Percentiles rank a stretch among this genome's conserved stretches.
Conservation (phyloP, 1,140 invertebrate species). For the Aphaenogaster floridana region DNA sequence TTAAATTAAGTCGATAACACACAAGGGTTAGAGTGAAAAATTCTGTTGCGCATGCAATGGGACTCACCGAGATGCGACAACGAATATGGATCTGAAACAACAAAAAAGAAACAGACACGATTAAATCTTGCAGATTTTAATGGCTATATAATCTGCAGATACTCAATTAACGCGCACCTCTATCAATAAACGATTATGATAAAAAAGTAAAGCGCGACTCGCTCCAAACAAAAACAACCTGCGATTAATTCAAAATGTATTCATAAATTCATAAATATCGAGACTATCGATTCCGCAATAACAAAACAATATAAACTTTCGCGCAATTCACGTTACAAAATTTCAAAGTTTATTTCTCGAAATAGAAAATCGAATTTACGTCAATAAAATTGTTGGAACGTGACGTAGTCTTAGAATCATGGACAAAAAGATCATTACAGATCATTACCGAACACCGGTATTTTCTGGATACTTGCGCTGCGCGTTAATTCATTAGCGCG, state of each 20-base stretch:
- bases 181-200: slow-evolving; percentile 4
- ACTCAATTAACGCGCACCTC: slow-evolving; percentile 38
- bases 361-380: background rate
- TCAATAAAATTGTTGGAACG: background rate
- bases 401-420: background rate
- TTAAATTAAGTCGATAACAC: background rate
- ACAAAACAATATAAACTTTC: background rate
- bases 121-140: slow-evolving; percentile 39
- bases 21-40: background rate
- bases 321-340: background rate
- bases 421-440: background rate
- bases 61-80: slow-evolving; percentile 85
- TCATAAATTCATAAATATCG: background rate
- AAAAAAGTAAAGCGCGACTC: background rate
- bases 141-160: background rate
- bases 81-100: slow-evolving; percentile 86
- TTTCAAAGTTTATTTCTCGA: background rate
- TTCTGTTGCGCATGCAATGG: slow-evolving; percentile 45
- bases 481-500: background rate
- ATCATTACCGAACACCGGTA: background rate
- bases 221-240: background rate
- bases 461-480: background rate
- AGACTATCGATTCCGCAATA: background rate
- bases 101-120: slow-evolving; percentile 75
- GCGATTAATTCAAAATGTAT: background rate